Conservation (phyloP, 2,797 vertebrate genomes). For the Vireo griseus region DNA sequence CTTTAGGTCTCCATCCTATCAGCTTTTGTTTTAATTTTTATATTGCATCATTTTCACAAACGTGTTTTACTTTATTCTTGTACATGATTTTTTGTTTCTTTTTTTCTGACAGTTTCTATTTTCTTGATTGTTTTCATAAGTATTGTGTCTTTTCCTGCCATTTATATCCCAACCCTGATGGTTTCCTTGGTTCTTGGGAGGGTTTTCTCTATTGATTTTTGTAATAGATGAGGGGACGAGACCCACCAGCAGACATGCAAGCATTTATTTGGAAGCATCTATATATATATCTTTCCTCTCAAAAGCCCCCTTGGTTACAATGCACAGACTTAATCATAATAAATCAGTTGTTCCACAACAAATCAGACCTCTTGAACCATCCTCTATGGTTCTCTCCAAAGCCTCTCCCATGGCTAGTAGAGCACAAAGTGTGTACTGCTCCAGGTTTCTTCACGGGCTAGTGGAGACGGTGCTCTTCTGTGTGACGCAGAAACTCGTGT, state of each 20-base stretch:
- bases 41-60: background rate
- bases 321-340: background rate
- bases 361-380: background rate
- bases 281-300: background rate
- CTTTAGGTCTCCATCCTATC: background rate
- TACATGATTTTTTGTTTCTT: accelerated
- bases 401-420: background rate
- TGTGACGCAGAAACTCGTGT: accelerated
- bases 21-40: background rate
- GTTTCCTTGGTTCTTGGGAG: background rate
- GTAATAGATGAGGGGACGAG: background rate
- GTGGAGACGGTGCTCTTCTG: background rate
- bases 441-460: background rate
- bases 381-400: background rate
- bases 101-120: background rate
- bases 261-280: background rate
- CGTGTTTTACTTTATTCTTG: background rate
- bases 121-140: background rate
- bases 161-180: background rate
- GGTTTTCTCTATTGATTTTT: background rate
- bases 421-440: background rate
- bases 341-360: background rate
- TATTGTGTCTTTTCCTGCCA: background rate
- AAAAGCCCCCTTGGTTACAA: background rate
- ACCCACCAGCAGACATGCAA: background rate